phyloP scores from a whole-genome alignment of 2,113 vertebrate genomes.

The Daboia siamensis region DNA sequence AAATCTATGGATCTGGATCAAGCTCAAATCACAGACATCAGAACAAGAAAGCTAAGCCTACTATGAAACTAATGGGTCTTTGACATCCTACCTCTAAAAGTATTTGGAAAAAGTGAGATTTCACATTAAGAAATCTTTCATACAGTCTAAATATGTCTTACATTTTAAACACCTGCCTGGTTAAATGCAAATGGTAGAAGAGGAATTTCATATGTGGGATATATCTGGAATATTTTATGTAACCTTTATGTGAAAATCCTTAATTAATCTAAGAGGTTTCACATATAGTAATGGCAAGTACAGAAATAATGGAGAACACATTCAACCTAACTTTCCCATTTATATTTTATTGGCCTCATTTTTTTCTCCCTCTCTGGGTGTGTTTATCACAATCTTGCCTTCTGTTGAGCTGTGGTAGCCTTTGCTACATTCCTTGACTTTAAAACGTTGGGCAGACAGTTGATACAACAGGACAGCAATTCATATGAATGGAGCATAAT shows the following conservation, averaged over 20 bases:
- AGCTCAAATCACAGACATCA: not conserved
- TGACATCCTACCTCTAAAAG: not conserved
- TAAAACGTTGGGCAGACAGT: conserved; percentile 26
- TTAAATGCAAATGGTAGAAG: conserved; percentile 51
- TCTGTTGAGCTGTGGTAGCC: not conserved
- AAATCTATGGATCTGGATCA: not conserved
- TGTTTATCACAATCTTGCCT: conserved; percentile 9
- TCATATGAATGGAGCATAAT: conserved; percentile 41
- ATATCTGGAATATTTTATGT: conserved; percentile 42
- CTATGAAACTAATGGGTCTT: not conserved
- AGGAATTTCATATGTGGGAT: conserved; percentile 42
- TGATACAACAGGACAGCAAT: conserved; percentile 47
- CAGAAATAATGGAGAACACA: conserved; percentile 44
- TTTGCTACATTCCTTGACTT: conserved; percentile 23
- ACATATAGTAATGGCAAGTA: conserved; percentile 56
- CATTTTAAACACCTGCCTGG: conserved; percentile 50
- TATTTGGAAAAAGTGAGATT: conserved; percentile 28
- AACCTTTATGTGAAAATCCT: conserved; percentile 46
- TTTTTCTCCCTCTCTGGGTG: not conserved
- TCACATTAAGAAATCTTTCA: conserved; percentile 41
- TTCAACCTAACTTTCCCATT: not conserved
- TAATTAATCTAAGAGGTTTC: conserved; percentile 52
- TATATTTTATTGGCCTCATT: not conserved
- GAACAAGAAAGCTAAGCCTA: not conserved
- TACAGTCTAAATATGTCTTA: conserved; percentile 40